Conservation (phyloP, 1,140 invertebrate genomes). For the Scaptomyza montana region DNA sequence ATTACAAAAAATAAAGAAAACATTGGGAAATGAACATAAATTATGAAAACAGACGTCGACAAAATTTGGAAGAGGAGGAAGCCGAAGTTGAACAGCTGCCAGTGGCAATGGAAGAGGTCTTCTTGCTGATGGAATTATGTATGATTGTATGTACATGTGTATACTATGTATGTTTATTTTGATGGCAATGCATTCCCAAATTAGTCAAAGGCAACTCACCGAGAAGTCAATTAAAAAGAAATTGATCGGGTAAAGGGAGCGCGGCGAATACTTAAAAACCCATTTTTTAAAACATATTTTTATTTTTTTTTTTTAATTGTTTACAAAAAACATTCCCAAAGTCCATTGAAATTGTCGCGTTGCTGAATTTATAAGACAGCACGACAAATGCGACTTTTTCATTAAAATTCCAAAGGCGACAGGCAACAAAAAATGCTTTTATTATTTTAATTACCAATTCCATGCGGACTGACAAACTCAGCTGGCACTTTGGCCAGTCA, state of each 20-base stretch:
- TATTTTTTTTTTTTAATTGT: conserved; percentile 60
- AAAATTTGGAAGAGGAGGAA: conserved; percentile 39
- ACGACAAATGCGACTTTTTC: conserved; percentile 64
- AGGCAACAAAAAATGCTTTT: conserved; percentile 56
- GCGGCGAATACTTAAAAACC: conserved; percentile 61
- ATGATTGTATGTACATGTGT: not conserved
- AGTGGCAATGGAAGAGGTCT: conserved; percentile 7
- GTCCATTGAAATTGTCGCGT: conserved; percentile 51
- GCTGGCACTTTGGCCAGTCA: conserved; percentile 64
- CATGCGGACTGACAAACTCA: conserved; percentile 50
- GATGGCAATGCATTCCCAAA: conserved; percentile 56
- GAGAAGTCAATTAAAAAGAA: conserved; percentile 73
- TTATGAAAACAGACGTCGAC: conserved; percentile 48
- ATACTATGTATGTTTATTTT: not conserved
- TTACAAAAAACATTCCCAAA: conserved; percentile 69
- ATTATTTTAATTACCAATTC: conserved; percentile 82
- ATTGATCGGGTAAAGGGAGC: conserved; percentile 42
- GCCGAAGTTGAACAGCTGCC: conserved; percentile 55
- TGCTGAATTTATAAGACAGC: conserved; percentile 59
- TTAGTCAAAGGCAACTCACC: conserved; percentile 60
- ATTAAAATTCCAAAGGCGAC: conserved; percentile 75
- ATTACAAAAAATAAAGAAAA: conserved; percentile 65
- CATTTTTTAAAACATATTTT: conserved; percentile 58
- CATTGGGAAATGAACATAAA: conserved; percentile 72
- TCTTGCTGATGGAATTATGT: conserved; percentile 55